A percentile compares a stretch with the other conserved stretches of the same genome.
These are phyloP conservation scores for Gopherus flavomarginatus DNA, from an alignment of 2,113 vertebrate species.

Conservation along the genomic window DNA sequence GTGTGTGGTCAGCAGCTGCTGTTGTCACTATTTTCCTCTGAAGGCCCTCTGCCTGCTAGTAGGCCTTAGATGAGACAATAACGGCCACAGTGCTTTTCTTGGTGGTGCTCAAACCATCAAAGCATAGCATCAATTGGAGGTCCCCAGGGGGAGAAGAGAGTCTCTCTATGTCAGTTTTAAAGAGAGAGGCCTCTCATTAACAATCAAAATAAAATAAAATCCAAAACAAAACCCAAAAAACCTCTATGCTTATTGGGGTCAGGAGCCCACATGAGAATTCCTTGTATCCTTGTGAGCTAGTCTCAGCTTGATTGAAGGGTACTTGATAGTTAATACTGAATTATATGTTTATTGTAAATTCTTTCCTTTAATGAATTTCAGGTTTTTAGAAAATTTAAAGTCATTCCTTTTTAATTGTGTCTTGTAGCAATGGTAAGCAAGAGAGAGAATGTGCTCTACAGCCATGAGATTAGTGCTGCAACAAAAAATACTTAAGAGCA, in stretches of 20 bases:
- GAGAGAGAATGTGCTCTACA: not conserved
- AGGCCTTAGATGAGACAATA: not conserved
- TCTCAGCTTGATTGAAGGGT: not conserved
- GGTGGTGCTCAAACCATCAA: not conserved
- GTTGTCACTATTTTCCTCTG: not conserved
- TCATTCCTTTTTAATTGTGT: not conserved
- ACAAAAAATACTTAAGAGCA: constrained; percentile 10
- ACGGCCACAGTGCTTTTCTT: not conserved
- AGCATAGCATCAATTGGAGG: not conserved
- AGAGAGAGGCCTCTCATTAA: not conserved
- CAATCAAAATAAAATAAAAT: not conserved
- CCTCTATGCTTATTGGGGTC: not conserved
- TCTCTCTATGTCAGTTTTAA: not conserved
- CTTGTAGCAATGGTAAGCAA: not conserved
- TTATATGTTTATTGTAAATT: not conserved
- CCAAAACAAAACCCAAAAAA: not conserved
- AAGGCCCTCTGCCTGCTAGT: not conserved
- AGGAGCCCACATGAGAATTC: not conserved
- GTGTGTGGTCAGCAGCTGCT: not conserved
- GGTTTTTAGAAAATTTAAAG: constrained; percentile 4
- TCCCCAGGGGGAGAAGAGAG: too few relatives aligned
- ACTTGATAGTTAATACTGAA: not conserved
- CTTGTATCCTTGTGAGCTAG: not conserved
- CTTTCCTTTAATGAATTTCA: not conserved
- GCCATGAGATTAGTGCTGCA: not conserved